Percentiles rank a stretch among this genome's conserved stretches.
phyloP scores from a whole-genome alignment of 2,797 vertebrate species.

The Amblyopsis hoosieri region DNA sequence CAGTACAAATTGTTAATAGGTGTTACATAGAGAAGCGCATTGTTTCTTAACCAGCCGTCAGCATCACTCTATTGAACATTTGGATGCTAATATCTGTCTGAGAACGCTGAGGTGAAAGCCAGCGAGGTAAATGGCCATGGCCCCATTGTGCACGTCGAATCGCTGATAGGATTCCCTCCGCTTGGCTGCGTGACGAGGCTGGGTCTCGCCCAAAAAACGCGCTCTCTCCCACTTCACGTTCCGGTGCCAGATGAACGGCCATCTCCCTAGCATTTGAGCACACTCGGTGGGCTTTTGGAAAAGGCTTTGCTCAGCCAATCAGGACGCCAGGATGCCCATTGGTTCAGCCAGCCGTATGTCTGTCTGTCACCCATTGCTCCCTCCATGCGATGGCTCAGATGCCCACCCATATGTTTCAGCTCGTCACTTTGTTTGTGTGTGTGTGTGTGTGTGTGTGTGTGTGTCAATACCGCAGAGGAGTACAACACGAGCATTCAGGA shows the following conservation, averaged over 20 bases:
- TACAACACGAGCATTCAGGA: slow-evolving; percentile 98
- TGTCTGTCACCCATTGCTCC: slow-evolving; percentile 71
- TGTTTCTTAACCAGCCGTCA: neutral
- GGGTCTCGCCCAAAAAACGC: slow-evolving; percentile 68
- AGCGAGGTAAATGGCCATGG: slow-evolving; percentile 31
- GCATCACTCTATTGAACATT: neutral
- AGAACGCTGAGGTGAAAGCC: slow-evolving; percentile 22
- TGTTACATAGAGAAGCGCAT: too few species aligned
- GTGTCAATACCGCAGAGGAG: slow-evolving; percentile 44
- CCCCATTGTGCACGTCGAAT: slow-evolving; percentile 41
- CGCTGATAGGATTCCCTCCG: slow-evolving; percentile 39
- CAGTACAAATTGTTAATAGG: too few species aligned
- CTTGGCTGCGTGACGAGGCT: slow-evolving; percentile 56
- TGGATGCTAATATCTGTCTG: slow-evolving; percentile 3
- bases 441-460: slow-evolving; percentile 6
- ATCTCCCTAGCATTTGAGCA: slow-evolving; percentile 57
- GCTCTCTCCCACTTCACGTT: slow-evolving; percentile 61
- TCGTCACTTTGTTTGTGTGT: slow-evolving; percentile 29
- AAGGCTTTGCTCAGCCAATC: slow-evolving; percentile 43
- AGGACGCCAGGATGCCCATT: slow-evolving; percentile 58
- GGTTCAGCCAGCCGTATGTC: slow-evolving; percentile 70
- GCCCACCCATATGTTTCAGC: slow-evolving; percentile 66
- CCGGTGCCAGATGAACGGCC: slow-evolving; percentile 71
- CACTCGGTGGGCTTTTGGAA: slow-evolving; percentile 54
- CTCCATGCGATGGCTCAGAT: slow-evolving; percentile 67